Conservation (phyloP, 2,797 vertebrate genomes). For the Cyclura pinguis region DNA sequence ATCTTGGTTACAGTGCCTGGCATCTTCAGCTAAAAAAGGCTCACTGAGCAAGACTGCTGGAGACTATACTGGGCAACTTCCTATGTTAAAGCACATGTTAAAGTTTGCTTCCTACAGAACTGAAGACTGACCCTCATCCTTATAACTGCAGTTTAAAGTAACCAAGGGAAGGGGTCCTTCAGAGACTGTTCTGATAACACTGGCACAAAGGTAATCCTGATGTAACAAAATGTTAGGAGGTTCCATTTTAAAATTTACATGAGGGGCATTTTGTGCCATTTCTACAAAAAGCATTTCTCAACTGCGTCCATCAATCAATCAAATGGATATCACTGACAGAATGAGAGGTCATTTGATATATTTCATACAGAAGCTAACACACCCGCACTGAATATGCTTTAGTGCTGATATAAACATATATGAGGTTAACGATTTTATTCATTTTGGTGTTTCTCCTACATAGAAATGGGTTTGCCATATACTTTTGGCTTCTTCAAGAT, state of each 20-base stretch:
- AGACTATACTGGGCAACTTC: not conserved
- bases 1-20: not conserved
- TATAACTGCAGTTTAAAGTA: not conserved
- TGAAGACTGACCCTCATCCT: not conserved
- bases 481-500: not conserved
- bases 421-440: conserved; percentile 19
- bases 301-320: not conserved
- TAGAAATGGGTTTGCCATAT: not conserved
- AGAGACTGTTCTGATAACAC: rapidly evolving
- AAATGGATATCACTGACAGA: not conserved
- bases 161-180: not conserved
- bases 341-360: not conserved
- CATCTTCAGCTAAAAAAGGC: not conserved
- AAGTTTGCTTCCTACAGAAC: not conserved
- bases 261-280: not conserved
- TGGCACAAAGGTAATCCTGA: not conserved
- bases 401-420: not conserved
- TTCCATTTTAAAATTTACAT: not conserved
- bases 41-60: not conserved
- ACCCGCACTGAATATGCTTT: not conserved
- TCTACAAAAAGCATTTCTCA: not conserved
- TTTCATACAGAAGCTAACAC: conserved; percentile 10
- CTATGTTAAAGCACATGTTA: not conserved
- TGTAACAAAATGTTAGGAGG: not conserved
- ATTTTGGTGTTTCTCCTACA: conserved; percentile 11